Conservation (phyloP, 2,113 vertebrate genomes). For the rat (Rattus norvegicus) region GRCr8 NC_086023.1:136196001-136196500, state of each 20-base stretch:
- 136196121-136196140: neutral
- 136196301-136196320: constrained; percentile 7
- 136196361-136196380: constrained; percentile 49
- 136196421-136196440: constrained; percentile 80
- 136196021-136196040: neutral
- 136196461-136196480: constrained; percentile 77
- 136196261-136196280: constrained; percentile 12
- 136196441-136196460: constrained; percentile 77
- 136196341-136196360: constrained; percentile 10
- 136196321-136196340: constrained; percentile 24
- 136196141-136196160: neutral
- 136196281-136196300: constrained; percentile 9
- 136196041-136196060: neutral
- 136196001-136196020: neutral
- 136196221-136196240: constrained; percentile 1
- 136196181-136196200: neutral
- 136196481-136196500: constrained; percentile 80
- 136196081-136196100: neutral
- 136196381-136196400: constrained; percentile 69
- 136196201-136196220: neutral
- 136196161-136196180: neutral
- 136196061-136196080: neutral
- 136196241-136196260: constrained; percentile 28
- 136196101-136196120: neutral
- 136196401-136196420: constrained; percentile 76